Evolutionary conservation across 2,888 invertebrate species (phyloP).

Genomic region (Caenorhabditis sp.): DNA sequence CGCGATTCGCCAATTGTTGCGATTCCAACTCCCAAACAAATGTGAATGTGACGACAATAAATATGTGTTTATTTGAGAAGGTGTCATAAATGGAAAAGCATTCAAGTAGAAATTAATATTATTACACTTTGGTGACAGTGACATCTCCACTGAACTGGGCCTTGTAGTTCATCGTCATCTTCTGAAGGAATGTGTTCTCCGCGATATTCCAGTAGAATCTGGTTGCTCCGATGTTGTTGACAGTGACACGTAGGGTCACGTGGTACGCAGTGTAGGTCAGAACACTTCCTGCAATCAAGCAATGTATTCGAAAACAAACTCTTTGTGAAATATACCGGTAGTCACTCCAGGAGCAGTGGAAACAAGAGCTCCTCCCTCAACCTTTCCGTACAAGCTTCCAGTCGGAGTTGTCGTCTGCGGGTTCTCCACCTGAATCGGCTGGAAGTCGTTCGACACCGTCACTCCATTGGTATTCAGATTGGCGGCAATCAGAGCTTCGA

Average conservation of each 20-base stretch:
- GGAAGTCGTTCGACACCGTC: constrained; percentile 65
- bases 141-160: constrained; percentile 70
- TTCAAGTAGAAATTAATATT: neutral
- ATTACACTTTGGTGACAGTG: constrained; percentile 64
- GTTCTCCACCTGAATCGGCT: constrained; percentile 70
- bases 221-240: constrained; percentile 59
- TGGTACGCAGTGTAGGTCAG: constrained; percentile 61
- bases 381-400: constrained; percentile 72
- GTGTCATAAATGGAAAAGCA: too few relatives aligned
- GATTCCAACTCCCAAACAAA: constrained; percentile 15
- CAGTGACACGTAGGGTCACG: constrained; percentile 49
- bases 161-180: constrained; percentile 71
- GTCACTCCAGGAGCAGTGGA: constrained; percentile 64
- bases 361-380: constrained; percentile 72
- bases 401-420: constrained; percentile 62
- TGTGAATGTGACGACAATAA: constrained; percentile 45
- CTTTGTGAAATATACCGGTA: constrained; percentile 6
- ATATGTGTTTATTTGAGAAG: constrained; percentile 44
- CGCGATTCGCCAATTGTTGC: constrained; percentile 5
- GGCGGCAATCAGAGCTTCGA: constrained; percentile 68
- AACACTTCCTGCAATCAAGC: constrained; percentile 38
- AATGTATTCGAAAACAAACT: too few relatives aligned
- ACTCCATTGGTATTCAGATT: constrained; percentile 66
- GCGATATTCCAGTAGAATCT: constrained; percentile 75
- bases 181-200: constrained; percentile 74